Evolutionary conservation across 2,113 vertebrate species (phyloP), one percentile per base, ranked within the genome.

Genomic region (Cryptoleucopteryx plumbea): DNA sequence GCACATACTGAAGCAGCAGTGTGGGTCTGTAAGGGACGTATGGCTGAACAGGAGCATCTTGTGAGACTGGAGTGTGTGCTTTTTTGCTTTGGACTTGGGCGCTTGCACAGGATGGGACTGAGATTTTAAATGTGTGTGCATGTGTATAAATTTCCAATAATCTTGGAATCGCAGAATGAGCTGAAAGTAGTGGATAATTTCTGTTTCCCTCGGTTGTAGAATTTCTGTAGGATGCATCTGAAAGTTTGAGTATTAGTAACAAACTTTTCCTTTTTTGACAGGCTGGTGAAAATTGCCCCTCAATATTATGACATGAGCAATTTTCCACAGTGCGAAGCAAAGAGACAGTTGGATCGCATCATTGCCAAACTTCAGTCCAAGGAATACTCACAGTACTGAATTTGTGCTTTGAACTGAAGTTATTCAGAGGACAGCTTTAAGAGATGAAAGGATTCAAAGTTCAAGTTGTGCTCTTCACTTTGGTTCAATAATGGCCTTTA

Each of bases 221-320:
- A 42, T 67, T 93, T 91, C 43, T 88, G 25, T 61, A 42, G 81
- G 75, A 67, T 58, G 62, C 38, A 26, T 90, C 58, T 66, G 78
- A 6, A 89, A 86, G 50, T 94, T 77, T 91, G 70, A 92, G 59
- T 93, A 34, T 91, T 90, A 78, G 66, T 98, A 77, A 98, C 94
- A 90, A 94, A 42, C 67, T 95, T 92, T 90, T 95, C 89, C 97
- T 97, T 86, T 98, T 90, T 95, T 94, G 96, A 97, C 98, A 99
- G 99, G 99, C 98, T 99, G 98, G 98, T 99, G 98, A 99, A 99
- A 98, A 99, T 99, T 93, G 98, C 99, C 97, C 99, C 99, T 92
- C 99, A 99, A 97, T 99, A 99, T 98, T 99, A 99, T 80, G 99
- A 99, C 98, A 99, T 99, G 99, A 97, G 99, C 97, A 99, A 99